A percentile compares a stretch with the other conserved stretches of the same genome.
Conservation (phyloP, 1,140 invertebrate species). For the Conus ventricosus region DNA sequence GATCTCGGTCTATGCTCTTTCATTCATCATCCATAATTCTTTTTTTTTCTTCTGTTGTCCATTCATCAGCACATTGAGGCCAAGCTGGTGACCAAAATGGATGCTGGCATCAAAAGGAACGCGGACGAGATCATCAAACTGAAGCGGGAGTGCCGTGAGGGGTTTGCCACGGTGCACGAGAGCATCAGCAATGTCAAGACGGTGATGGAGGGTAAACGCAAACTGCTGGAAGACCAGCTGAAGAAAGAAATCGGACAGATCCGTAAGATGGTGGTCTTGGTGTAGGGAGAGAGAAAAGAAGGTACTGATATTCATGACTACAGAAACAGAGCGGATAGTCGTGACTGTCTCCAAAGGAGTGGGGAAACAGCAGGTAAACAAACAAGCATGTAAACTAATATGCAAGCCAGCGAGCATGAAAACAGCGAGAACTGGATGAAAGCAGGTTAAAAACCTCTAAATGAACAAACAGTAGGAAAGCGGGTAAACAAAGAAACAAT, state of each 20-base stretch:
- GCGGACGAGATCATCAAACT: conserved; percentile 63
- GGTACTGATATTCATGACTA: too few species aligned
- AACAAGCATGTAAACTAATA: too few species aligned
- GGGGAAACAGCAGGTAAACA: too few species aligned
- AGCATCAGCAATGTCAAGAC: conserved; percentile 71
- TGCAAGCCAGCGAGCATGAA: too few species aligned
- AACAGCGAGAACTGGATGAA: too few species aligned
- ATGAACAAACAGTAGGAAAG: too few species aligned
- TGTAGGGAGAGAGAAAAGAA: conserved; percentile 11
- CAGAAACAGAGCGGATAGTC: too few species aligned
- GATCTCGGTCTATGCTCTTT: background rate
- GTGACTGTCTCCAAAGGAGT: too few species aligned
- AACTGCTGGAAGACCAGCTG: conserved; percentile 69
- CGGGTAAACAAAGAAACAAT: too few species aligned
- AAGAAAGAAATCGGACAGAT: conserved; percentile 70
- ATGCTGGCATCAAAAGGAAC: conserved; percentile 55
- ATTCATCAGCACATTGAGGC: conserved; percentile 61
- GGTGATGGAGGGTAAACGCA: conserved; percentile 69
- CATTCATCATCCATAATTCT: background rate
- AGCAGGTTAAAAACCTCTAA: too few species aligned
- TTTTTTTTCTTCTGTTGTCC: background rate
- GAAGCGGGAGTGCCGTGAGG: conserved; percentile 70
- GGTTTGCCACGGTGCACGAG: conserved; percentile 72
- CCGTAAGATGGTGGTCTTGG: conserved; percentile 59
- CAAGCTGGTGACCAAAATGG: conserved; percentile 58